A percentile compares a stretch with the other conserved stretches of the same genome.
Evolutionary conservation across 2,797 vertebrate genomes (phyloP).

Genomic region (Mycteria americana): DNA sequence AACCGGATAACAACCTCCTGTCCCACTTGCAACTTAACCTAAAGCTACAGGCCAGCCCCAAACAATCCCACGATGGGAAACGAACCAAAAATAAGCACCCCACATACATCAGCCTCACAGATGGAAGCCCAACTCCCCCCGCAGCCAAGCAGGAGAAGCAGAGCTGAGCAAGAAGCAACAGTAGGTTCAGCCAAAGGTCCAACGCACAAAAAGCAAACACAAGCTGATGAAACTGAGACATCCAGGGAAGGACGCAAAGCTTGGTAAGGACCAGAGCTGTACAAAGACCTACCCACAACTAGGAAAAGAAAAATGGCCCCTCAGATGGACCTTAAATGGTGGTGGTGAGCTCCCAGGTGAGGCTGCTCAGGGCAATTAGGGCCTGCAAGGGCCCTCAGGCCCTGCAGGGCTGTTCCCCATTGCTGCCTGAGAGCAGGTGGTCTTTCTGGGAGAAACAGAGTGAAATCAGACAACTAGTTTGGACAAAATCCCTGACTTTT

Average conservation of each 20-base stretch:
- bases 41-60: background rate
- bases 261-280: no score
- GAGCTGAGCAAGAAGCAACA: background rate
- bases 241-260: background rate
- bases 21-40: background rate
- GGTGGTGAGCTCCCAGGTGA: background rate
- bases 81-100: background rate
- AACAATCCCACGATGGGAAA: background rate
- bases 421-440: background rate
- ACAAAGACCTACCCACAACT: background rate
- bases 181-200: background rate
- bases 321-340: background rate
- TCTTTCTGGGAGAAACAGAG: background rate
- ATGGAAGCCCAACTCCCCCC: rapidly evolving
- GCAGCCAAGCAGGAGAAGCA: background rate
- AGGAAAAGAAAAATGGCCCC: rapidly evolving
- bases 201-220: background rate
- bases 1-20: background rate
- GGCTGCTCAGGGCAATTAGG: background rate
- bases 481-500: background rate
- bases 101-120: rapidly evolving
- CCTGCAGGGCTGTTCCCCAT: background rate
- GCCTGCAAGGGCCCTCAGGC: background rate
- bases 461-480: background rate
- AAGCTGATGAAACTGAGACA: background rate